Evolutionary conservation across 2,888 invertebrate species (phyloP), one percentile per base, ranked within the genome.

Genomic region (Lithodes maja): DNA sequence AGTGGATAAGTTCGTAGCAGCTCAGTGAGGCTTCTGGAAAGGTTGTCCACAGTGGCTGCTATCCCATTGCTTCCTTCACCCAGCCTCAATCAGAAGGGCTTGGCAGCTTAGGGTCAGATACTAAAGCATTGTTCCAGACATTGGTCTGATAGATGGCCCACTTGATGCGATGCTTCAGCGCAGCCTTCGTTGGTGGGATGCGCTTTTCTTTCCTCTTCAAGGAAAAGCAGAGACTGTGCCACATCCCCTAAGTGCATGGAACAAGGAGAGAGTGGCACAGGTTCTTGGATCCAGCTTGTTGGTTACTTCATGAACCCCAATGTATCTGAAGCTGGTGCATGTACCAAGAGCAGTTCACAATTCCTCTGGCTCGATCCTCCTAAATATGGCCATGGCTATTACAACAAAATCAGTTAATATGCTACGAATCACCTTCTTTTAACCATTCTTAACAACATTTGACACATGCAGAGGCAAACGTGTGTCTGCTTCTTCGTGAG

Each of bases 131-230:
- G 82, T 80, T 81, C 69, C 81, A 86, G 49, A 54, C n/a, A 55
- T 86, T 68, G 74, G 71, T 74, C 61, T 80, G 80, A 12, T 53
- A 61, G 54, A 49, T 17, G 17, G 81, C 74, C 15, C 71, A 71
- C 86, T 81, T 81, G 3, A 81, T 81, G 52, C 81, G 86, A 53
- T 86, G 82, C 86, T 71, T 12, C 69, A 87, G 68, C 12, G 87
- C 68, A 54, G 83, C 87, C 75, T 61, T 82, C 17, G 7, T 74
- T 50, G 82, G 87, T n/a, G 83, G 77, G 77, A 82, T 52, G 84
- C 75, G 54, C 54, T 83, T 83, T 71, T 69, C 71, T 83, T 71
- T 71, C 83, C 83, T 52, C 54, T 77, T 17, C 5, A 50, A 50
- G 75, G 54, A 74, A 84, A 83, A 71, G 83, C 71, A 15, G 83